Evolutionary conservation across 2,113 vertebrate genomes (phyloP).

Genomic region (Glareola pratincola): DNA sequence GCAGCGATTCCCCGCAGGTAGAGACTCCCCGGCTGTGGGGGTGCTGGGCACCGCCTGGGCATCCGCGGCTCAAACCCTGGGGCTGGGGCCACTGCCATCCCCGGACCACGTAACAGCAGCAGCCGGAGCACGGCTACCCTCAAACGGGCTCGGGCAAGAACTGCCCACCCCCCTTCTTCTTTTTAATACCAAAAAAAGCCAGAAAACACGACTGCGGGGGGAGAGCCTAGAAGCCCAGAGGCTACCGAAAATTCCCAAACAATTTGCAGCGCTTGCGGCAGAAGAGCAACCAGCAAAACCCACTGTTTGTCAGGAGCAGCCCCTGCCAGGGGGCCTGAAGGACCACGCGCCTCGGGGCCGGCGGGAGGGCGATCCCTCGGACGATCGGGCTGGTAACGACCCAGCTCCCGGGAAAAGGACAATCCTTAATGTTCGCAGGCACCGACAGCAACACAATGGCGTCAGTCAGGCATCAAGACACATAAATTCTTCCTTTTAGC

Average conservation of each 20-base stretch:
- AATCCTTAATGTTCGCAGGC: not conserved
- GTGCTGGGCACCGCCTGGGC: not conserved
- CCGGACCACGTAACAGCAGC: no score
- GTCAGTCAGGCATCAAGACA: not conserved
- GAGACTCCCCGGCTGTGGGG: not conserved
- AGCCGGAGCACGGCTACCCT: not conserved
- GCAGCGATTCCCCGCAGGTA: fast-evolving
- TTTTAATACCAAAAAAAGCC: not conserved
- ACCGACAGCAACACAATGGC: not conserved
- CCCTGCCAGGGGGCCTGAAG: not conserved
- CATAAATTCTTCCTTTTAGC: not conserved
- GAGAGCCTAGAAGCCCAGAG: not conserved
- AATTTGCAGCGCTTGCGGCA: not conserved
- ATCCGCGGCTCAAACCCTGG: not conserved
- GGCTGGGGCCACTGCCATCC: not conserved
- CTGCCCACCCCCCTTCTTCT: not conserved
- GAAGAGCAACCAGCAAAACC: not conserved
- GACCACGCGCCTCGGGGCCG: no score
- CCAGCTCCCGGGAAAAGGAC: not conserved
- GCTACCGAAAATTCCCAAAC: not conserved
- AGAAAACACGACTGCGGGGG: fast-evolving
- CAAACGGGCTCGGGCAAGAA: not conserved
- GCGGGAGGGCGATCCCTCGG: no score
- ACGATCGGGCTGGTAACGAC: not conserved
- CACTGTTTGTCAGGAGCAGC: fast-evolving